A percentile compares a stretch with the other conserved stretches of the same genome.
Conservation (phyloP, 1,140 invertebrate genomes). For the Pseudomyrmex flavicornis region DNA sequence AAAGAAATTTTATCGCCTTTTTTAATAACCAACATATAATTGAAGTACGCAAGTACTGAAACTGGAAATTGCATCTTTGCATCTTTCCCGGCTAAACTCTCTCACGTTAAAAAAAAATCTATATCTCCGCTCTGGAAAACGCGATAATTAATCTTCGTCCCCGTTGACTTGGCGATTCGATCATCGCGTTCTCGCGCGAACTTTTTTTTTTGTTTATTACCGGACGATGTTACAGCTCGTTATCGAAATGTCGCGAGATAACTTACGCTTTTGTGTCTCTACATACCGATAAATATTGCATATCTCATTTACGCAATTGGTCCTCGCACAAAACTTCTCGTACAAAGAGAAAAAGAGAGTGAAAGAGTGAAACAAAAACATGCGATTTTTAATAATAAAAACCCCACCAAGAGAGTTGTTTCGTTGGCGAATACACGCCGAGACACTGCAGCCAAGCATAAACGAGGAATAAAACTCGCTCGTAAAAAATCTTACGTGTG, state of each 20-base stretch:
- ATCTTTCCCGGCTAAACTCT: slow-evolving; percentile 8
- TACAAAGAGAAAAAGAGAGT: slow-evolving; percentile 51
- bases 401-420: slow-evolving; percentile 44
- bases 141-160: slow-evolving; percentile 8
- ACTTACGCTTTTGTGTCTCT: slow-evolving; percentile 36
- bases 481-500: slow-evolving; percentile 23
- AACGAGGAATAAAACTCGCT: slow-evolving; percentile 27
- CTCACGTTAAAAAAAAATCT: slow-evolving; percentile 14
- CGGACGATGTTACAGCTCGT: slow-evolving; percentile 16
- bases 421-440: slow-evolving; percentile 4
- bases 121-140: slow-evolving; percentile 26
- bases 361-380: slow-evolving; percentile 60
- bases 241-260: slow-evolving; percentile 4
- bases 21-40: not conserved
- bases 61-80: slow-evolving; percentile 9
- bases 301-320: slow-evolving; percentile 45
- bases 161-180: slow-evolving; percentile 27
- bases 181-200: slow-evolving; percentile 29
- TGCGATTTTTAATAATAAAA: slow-evolving; percentile 58
- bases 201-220: slow-evolving; percentile 5
- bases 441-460: slow-evolving; percentile 47
- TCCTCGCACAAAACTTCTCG: slow-evolving; percentile 48
- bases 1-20: not conserved
- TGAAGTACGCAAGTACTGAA: not conserved
- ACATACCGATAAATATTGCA: slow-evolving; percentile 48